phyloP scores from a whole-genome alignment of 2,113 vertebrate genomes.

The Physeter macrocephalus region DNA sequence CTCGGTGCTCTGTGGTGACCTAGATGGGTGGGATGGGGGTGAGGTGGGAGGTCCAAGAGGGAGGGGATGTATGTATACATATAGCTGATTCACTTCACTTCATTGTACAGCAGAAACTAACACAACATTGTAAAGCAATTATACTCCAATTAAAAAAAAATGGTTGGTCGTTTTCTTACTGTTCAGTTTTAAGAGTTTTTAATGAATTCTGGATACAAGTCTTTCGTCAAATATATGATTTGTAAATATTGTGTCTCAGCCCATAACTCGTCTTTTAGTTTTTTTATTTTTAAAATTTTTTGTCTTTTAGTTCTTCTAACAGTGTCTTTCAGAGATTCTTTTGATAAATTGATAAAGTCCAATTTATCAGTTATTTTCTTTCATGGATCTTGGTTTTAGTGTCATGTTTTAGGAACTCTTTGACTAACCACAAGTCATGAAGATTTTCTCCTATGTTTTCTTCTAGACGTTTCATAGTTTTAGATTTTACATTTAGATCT shows the following conservation, averaged over 20 bases:
- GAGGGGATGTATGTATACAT: too few relatives aligned
- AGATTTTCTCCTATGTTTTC: neutral
- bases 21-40: too few relatives aligned
- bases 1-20: too few relatives aligned
- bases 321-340: neutral
- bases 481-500: neutral
- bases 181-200: neutral
- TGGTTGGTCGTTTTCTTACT: neutral
- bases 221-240: neutral
- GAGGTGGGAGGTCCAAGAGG: too few relatives aligned
- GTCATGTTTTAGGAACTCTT: neutral
- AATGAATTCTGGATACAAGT: neutral
- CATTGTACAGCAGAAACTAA: too few relatives aligned
- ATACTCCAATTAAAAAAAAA: too few relatives aligned
- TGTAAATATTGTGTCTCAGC: neutral
- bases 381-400: neutral
- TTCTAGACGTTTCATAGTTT: neutral
- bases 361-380: neutral
- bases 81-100: too few relatives aligned
- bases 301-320: neutral
- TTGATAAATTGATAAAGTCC: neutral
- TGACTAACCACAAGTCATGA: neutral
- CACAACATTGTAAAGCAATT: too few relatives aligned
- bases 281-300: neutral
- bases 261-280: neutral